Conservation (phyloP, 2,113 vertebrate genomes). For the Macquaria australasica region DNA sequence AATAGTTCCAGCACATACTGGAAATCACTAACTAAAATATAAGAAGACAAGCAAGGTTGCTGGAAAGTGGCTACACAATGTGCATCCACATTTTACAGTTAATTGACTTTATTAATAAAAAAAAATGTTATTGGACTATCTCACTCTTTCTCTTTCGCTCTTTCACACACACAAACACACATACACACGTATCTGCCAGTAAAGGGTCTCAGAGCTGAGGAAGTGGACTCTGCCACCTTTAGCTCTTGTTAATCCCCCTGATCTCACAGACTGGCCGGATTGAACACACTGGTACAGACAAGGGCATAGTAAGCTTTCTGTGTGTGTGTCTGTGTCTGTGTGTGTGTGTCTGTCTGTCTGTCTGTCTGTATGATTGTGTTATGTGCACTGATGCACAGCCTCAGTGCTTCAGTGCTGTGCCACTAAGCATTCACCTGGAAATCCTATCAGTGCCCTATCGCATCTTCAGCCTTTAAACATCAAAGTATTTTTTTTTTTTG, state of each 20-base stretch:
- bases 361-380: background rate
- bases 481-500: background rate
- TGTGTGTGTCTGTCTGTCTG: background rate
- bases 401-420: conserved; percentile 18
- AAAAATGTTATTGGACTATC: background rate
- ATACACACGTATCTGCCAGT: conserved; percentile 30
- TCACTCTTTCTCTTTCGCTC: background rate
- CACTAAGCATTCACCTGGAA: conserved; percentile 26
- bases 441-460: conserved; percentile 17
- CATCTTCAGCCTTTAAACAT: conserved; percentile 17
- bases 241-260: conserved; percentile 52
- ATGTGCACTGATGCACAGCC: background rate
- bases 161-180: background rate
- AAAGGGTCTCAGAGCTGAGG: conserved; percentile 22
- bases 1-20: background rate
- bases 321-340: background rate
- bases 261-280: conserved; percentile 38
- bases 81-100: background rate
- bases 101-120: background rate
- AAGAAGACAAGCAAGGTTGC: background rate
- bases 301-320: background rate
- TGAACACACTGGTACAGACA: conserved; percentile 34
- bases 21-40: background rate
- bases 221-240: conserved; percentile 52
- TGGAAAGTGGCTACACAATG: background rate